A percentile compares a stretch with the other conserved stretches of the same genome.
phyloP scores from a whole-genome alignment of 2,797 vertebrate species.

The Fringilla coelebs region DNA sequence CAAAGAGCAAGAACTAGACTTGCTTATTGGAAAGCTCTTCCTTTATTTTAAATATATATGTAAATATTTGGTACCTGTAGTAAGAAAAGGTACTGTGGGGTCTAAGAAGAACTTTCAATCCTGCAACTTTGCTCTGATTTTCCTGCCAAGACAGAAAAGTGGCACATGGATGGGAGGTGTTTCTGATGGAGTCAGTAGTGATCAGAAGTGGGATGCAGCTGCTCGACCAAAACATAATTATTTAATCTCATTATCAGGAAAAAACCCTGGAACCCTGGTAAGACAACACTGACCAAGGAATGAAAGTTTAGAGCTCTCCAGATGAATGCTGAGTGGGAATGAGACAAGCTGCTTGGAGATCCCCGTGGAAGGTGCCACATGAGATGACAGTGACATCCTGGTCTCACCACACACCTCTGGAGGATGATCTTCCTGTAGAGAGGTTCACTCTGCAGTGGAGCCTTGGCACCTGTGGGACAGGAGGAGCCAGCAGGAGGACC shows the following conservation, averaged over 20 bases:
- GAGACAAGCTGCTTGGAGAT: not conserved
- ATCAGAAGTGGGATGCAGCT: not conserved
- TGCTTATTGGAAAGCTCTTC: not conserved
- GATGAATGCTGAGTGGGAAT: not conserved
- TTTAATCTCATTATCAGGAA: not conserved
- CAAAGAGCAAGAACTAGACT: not conserved
- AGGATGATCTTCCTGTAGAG: not conserved
- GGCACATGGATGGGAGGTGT: rapidly evolving
- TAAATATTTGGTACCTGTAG: not conserved
- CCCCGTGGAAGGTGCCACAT: rapidly evolving
- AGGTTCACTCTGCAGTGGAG: not conserved
- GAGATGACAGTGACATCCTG: not conserved
- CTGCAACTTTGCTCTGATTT: not conserved
- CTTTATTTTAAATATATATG: not conserved
- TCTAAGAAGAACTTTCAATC: not conserved
- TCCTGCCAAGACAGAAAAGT: not conserved
- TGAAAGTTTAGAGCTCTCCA: not conserved
- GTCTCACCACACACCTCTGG: not conserved
- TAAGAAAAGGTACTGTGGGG: not conserved
- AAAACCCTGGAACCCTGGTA: not conserved
- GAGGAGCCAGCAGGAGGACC: not conserved
- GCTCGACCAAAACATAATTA: not conserved
- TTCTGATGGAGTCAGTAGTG: not conserved
- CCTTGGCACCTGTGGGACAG: not conserved
- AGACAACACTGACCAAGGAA: not conserved